Percentiles rank a stretch among this genome's conserved stretches.
Evolutionary conservation across 2,888 invertebrate species (phyloP).

Genomic region (Platycnemis pennipes): DNA sequence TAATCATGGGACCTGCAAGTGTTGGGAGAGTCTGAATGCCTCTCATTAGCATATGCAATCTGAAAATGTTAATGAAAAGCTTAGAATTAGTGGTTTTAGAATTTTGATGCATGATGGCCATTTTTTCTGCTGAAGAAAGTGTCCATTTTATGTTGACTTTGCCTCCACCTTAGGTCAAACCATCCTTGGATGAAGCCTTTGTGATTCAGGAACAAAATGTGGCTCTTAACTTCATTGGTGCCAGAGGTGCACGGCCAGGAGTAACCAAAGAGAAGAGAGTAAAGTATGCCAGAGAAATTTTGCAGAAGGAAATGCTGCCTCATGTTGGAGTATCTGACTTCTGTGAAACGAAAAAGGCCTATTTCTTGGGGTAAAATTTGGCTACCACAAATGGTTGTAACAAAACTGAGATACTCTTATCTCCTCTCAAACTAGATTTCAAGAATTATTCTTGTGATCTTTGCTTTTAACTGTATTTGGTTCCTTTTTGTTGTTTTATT

Average conservation of each 20-base stretch:
- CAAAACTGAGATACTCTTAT: conserved; percentile 10
- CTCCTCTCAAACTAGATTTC: not conserved
- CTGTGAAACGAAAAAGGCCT: conserved; percentile 99
- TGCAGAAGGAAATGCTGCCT: conserved; percentile 99
- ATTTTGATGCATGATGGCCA: not conserved
- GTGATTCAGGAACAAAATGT: conserved; percentile 99
- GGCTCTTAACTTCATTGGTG: conserved; percentile 98
- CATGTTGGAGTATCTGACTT: conserved; percentile 99
- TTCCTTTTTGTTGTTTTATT: no score
- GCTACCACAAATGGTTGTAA: not conserved
- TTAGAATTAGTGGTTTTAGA: conserved; percentile 49
- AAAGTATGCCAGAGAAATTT: conserved; percentile 99
- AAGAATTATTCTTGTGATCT: no score
- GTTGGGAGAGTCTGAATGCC: no score
- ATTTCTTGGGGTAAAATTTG: conserved; percentile 88
- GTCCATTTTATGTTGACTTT: conserved; percentile 68
- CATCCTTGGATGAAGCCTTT: conserved; percentile 99
- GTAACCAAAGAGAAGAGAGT: conserved; percentile 99
- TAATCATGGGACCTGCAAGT: no score
- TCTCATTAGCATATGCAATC: no score
- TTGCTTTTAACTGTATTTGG: no score
- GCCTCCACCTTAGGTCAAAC: conserved; percentile 85
- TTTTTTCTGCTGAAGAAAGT: not conserved
- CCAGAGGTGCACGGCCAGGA: conserved; percentile 97
- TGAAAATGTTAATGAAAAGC: no score